Evolutionary conservation across 2,797 vertebrate species (phyloP).

Genomic region (Eupleurogrammus muticus): DNA sequence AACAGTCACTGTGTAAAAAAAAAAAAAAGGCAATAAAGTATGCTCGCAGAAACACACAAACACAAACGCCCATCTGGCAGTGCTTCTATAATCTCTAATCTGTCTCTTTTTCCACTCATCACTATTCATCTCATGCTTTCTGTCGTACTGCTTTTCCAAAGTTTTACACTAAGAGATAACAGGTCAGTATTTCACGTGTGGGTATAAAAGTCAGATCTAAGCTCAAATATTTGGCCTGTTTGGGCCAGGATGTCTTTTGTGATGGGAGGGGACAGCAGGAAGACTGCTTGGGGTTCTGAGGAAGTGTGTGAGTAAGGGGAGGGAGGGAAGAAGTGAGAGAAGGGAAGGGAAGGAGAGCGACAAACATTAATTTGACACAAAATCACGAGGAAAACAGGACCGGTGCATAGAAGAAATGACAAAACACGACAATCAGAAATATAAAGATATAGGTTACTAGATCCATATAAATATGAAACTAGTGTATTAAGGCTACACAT

Average conservation of each 20-base stretch:
- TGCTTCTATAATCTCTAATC: constrained; percentile 42
- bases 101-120: constrained; percentile 27
- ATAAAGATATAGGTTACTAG: not conserved
- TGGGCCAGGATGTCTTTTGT: constrained; percentile 79
- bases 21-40: constrained; percentile 40
- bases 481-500: not conserved
- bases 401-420: not conserved
- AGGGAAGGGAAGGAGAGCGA: constrained; percentile 31
- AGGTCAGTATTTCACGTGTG: constrained; percentile 10
- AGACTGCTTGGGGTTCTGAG: constrained; percentile 75
- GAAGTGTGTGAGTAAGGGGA: constrained; percentile 73
- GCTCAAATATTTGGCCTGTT: constrained; percentile 38
- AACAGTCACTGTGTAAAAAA: constrained; percentile 37
- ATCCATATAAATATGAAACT: not conserved
- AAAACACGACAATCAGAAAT: not conserved
- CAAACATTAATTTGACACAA: constrained; percentile 31
- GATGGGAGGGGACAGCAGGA: constrained; percentile 79
- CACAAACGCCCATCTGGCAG: constrained; percentile 30
- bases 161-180: constrained; percentile 7
- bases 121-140: not conserved
- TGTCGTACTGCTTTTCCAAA: constrained; percentile 17
- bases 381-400: constrained; percentile 16
- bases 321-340: constrained; percentile 50
- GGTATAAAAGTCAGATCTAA: constrained; percentile 31
- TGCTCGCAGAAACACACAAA: constrained; percentile 28